A percentile compares a stretch with the other conserved stretches of the same genome.
Evolutionary conservation across 1,140 invertebrate species (phyloP).

Genomic region (Goniozus legneri): DNA sequence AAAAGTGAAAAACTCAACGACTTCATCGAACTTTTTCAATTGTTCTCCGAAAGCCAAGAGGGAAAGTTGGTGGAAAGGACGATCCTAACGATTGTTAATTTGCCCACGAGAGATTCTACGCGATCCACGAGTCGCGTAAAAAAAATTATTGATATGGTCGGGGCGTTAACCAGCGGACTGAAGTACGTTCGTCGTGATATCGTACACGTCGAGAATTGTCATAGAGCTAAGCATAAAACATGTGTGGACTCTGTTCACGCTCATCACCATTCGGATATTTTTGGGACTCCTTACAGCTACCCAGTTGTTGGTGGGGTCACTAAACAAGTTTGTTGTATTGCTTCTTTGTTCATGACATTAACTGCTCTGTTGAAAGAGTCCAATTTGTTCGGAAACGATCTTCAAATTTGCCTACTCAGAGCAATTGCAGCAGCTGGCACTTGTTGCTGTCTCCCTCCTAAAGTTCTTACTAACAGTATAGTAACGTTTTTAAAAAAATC

Average conservation of each 20-base stretch:
- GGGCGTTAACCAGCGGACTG: slow-evolving; percentile 57
- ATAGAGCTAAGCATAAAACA: slow-evolving; percentile 52
- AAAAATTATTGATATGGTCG: slow-evolving; percentile 60
- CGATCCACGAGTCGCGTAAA: slow-evolving; percentile 50
- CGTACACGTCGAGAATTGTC: slow-evolving; percentile 55
- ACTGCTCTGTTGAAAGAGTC: slow-evolving; percentile 53
- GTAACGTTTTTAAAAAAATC: slow-evolving; percentile 43
- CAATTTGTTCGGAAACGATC: slow-evolving; percentile 39
- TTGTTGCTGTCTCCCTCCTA: slow-evolving; percentile 64
- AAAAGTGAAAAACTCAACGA: slow-evolving; percentile 55
- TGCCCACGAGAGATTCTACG: slow-evolving; percentile 47
- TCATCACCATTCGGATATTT: slow-evolving; percentile 60
- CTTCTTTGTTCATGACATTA: slow-evolving; percentile 58
- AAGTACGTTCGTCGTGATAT: slow-evolving; percentile 60
- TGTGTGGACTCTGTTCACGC: slow-evolving; percentile 47
- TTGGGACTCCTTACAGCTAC: slow-evolving; percentile 50
- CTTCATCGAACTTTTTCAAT: slow-evolving; percentile 61
- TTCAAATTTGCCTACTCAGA: slow-evolving; percentile 55
- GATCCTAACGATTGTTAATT: slow-evolving; percentile 56
- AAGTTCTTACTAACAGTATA: slow-evolving; percentile 40
- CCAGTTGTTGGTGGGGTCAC: slow-evolving; percentile 25
- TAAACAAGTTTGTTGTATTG: slow-evolving; percentile 56
- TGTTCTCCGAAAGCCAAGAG: slow-evolving; percentile 60
- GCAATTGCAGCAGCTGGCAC: slow-evolving; percentile 59
- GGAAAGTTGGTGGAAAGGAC: slow-evolving; percentile 60